Evolutionary conservation across 2,113 vertebrate species (phyloP).

Genomic region (Pomatorhinus ruficollis): DNA sequence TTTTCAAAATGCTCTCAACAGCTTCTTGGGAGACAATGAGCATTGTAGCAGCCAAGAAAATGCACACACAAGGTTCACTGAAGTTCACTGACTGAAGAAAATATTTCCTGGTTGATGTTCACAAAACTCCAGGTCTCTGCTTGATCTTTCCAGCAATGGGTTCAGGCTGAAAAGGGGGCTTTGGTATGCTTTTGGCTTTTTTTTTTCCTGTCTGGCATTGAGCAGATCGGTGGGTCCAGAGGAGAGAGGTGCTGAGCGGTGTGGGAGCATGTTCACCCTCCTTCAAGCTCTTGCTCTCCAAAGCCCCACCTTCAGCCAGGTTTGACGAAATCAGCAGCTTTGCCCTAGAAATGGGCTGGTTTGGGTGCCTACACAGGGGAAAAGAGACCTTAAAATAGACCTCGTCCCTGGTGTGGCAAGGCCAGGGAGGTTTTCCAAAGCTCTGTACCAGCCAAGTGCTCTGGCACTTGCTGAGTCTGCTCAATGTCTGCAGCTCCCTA

Average conservation of each 20-base stretch:
- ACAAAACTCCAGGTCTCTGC: neutral
- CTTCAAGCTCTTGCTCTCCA: neutral
- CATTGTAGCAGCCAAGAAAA: neutral
- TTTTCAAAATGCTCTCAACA: neutral
- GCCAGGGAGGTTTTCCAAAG: neutral
- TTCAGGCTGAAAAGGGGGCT: neutral
- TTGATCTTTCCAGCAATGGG: neutral
- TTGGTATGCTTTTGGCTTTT: neutral
- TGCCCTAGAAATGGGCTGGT: neutral
- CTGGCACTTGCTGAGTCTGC: neutral
- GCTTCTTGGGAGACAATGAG: neutral
- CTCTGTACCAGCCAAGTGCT: rapidly evolving
- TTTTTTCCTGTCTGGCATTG: neutral
- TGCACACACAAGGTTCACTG: neutral
- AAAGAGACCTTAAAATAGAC: neutral
- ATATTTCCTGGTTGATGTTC: rapidly evolving
- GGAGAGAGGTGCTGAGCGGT: rapidly evolving
- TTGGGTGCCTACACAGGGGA: neutral
- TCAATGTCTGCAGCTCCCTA: neutral
- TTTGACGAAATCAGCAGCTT: neutral
- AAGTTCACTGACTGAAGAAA: neutral
- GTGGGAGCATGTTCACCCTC: neutral
- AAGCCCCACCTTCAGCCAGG: rapidly evolving
- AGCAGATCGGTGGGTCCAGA: neutral
- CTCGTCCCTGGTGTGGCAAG: neutral